A percentile compares a stretch with the other conserved stretches of the same genome.
Conservation (phyloP, 2,888 invertebrate species). For the Acleris cristana region DNA sequence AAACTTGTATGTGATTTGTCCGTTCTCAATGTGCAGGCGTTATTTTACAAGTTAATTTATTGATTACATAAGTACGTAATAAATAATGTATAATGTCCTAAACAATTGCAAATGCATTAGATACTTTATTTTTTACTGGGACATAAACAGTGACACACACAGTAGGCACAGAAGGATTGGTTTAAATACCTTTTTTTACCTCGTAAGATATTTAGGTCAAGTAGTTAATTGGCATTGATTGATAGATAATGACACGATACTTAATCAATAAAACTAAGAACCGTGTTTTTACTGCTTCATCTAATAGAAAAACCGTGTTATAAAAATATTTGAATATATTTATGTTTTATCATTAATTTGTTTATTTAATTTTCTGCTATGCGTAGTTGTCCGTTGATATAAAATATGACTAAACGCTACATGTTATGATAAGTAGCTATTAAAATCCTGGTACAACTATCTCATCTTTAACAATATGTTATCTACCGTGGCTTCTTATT, state of each 20-base stretch:
- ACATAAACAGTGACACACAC: not conserved
- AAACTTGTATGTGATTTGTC: slow-evolving; percentile 19
- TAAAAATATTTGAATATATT: not conserved
- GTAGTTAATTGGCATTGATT: slow-evolving; percentile 43
- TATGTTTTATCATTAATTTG: not conserved
- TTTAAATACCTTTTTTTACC: slow-evolving; percentile 27
- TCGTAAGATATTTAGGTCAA: slow-evolving; percentile 41
- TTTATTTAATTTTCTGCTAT: too few species aligned
- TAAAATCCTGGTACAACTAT: too few species aligned
- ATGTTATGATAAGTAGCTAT: too few species aligned
- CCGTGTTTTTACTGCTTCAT: not conserved
- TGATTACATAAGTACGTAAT: slow-evolving; percentile 3
- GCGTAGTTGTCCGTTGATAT: too few species aligned
- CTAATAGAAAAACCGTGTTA: not conserved
- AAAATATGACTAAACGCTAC: too few species aligned
- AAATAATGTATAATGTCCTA: not conserved
- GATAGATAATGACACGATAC: slow-evolving; percentile 39
- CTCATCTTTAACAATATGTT: too few species aligned
- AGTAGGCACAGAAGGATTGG: not conserved
- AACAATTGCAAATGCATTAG: not conserved
- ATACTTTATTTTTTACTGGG: not conserved
- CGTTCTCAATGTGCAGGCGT: slow-evolving; percentile 9
- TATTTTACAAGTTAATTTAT: not conserved
- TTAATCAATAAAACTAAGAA: slow-evolving; percentile 17
- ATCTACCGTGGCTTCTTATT: too few species aligned